Conservation (phyloP, 2,888 invertebrate genomes). For the Tenthredo notha region DNA sequence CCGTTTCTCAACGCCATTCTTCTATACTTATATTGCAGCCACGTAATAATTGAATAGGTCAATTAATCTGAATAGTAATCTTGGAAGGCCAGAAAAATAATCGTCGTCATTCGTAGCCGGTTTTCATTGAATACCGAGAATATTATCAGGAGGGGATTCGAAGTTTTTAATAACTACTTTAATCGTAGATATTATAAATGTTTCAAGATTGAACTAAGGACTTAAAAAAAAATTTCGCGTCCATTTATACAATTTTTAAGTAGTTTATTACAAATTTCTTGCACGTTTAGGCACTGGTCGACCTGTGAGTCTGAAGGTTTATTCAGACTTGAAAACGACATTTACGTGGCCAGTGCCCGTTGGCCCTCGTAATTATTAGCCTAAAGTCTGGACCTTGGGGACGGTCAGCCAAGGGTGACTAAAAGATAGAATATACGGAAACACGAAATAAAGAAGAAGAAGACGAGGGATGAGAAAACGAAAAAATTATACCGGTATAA, state of each 20-base stretch:
- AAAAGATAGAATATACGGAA: neutral
- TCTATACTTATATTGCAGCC: no score
- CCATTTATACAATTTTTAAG: neutral
- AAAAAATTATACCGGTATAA: neutral
- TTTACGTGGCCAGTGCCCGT: neutral
- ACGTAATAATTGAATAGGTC: no score
- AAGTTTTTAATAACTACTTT: neutral
- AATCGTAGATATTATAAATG: neutral
- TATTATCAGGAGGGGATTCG: no score
- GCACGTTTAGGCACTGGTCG: slow-evolving; percentile 6
- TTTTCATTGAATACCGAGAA: no score
- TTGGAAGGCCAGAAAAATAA: no score
- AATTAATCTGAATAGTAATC: no score
- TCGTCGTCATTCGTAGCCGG: no score
- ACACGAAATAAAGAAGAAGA: neutral
- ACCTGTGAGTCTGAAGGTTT: neutral
- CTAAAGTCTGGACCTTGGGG: neutral
- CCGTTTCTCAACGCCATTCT: no score
- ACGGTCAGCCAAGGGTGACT: neutral
- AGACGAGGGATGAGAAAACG: neutral
- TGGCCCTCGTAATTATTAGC: neutral
- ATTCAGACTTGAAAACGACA: neutral
- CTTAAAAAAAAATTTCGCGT: neutral
- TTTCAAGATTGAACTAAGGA: neutral
- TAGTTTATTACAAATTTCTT: neutral